Percentiles rank a stretch among this genome's conserved stretches.
Conservation (phyloP, 2,113 vertebrate species). For the Stigmatopora argus region DNA sequence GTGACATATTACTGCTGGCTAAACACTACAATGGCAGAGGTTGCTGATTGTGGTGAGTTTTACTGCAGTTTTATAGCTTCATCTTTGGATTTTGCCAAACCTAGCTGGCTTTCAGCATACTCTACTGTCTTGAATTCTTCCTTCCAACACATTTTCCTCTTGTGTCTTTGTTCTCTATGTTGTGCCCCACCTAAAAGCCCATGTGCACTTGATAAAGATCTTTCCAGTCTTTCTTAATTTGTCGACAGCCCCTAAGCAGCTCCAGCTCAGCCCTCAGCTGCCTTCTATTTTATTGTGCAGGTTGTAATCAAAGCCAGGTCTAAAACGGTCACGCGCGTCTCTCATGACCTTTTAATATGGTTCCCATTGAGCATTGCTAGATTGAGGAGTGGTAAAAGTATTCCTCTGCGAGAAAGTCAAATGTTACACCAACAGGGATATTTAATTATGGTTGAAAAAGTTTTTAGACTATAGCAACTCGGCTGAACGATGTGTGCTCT, state of each 20-base stretch:
- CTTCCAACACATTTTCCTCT: not conserved
- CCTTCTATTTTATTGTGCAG: slow-evolving; percentile 59
- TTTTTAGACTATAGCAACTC: slow-evolving; percentile 24
- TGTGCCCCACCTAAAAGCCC: slow-evolving; percentile 46
- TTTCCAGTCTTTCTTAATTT: slow-evolving; percentile 58
- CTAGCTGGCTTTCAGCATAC: slow-evolving; percentile 16
- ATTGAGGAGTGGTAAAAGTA: slow-evolving; percentile 45
- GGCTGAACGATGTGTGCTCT: slow-evolving; percentile 33
- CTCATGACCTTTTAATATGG: slow-evolving; percentile 41
- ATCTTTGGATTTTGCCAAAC: slow-evolving; percentile 30
- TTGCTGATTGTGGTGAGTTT: slow-evolving; percentile 49
- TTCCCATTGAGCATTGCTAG: slow-evolving; percentile 55
- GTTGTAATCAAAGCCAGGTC: slow-evolving; percentile 67
- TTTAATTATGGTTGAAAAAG: slow-evolving; percentile 32
- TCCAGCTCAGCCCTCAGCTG: slow-evolving; percentile 62
- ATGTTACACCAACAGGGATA: slow-evolving; percentile 33
- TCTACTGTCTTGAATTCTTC: not conserved
- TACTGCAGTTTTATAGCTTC: slow-evolving; percentile 47
- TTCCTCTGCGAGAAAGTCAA: slow-evolving; percentile 53
- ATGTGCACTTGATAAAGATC: slow-evolving; percentile 67
- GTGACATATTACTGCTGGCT: slow-evolving; percentile 58
- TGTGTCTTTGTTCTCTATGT: slow-evolving; percentile 41
- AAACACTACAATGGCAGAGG: slow-evolving; percentile 53
- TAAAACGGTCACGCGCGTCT: slow-evolving; percentile 28
- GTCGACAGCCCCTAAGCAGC: slow-evolving; percentile 56